Evolutionary conservation across 2,113 vertebrate genomes (phyloP).

Genomic region (Aspidoscelis tigris): DNA sequence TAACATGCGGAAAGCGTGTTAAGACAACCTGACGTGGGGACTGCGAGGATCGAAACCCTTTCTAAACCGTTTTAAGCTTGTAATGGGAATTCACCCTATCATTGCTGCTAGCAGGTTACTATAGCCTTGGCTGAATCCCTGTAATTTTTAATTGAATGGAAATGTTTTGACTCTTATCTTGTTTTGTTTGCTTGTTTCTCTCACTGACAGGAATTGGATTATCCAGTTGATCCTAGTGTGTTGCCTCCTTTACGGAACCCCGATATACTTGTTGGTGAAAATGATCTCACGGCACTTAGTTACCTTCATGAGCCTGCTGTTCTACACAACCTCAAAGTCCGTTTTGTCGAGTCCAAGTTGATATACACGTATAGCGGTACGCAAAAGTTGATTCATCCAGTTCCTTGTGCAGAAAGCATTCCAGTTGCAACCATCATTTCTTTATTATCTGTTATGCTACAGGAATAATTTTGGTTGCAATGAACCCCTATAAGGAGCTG

Average conservation of each 20-base stretch:
- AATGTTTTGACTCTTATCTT: not conserved
- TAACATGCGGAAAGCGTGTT: too few species aligned
- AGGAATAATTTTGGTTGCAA: conserved; percentile 97
- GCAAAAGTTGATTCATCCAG: conserved; percentile 6
- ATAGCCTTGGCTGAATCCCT: too few species aligned
- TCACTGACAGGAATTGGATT: conserved; percentile 78
- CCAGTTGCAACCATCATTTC: not conserved
- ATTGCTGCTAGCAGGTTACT: too few species aligned
- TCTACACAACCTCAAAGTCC: conserved; percentile 93
- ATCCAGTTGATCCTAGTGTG: conserved; percentile 77
- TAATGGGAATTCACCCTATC: too few species aligned
- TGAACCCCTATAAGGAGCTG: conserved; percentile 95
- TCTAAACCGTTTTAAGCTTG: too few species aligned
- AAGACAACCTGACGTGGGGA: too few species aligned
- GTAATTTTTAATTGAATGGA: not conserved
- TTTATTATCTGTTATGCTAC: conserved; percentile 25
- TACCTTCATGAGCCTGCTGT: conserved; percentile 96
- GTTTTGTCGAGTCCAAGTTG: conserved; percentile 94
- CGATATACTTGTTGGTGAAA: conserved; percentile 97
- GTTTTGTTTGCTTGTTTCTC: not conserved
- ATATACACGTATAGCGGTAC: conserved; percentile 98
- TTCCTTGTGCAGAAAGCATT: not conserved
- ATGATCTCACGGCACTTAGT: conserved; percentile 97
- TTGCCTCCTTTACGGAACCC: conserved; percentile 94
- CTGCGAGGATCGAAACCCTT: too few species aligned